Evolutionary conservation across 2,797 vertebrate genomes (phyloP), one percentile per base, ranked within the genome.

Genomic region (Orientallactaga sibirica): DNA sequence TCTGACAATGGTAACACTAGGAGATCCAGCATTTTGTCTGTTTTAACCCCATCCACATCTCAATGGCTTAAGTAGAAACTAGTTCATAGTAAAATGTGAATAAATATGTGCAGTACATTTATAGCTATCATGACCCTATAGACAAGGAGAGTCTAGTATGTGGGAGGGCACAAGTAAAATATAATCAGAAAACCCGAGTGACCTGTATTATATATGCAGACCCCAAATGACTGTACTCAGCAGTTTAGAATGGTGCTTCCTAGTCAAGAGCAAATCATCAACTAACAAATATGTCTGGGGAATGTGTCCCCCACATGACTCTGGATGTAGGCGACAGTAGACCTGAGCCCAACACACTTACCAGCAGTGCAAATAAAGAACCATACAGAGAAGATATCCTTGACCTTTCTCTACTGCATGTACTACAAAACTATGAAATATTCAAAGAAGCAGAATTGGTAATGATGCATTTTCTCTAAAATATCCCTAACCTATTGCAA

Each of bases 401-500:
- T 75, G 79, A 29, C 12, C 83, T 78, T 84, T 83, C 22, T 74
- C 62, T 62, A 67, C 29, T n/a, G 25, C 9, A 64, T 73, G 24
- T 86, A 78, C 33, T 66, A n/a, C 87, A 84, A 92, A 88, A 14
- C 2, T 62, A 75, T 33, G 37, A 91, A 87, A 85, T 90, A 91
- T 6, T 33, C 6, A 33, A 77, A 5, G 3, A 80, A 83, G n/a
- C 52, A 74, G 80, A 95, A 88, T 37, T 84, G 27, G 93, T 29
- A 76, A 2, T 2, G 4, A 0, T 62, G 83, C 33, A 73, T 27
- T 94, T 89, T 94, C 88, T 70, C 74, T 78, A 89, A 48, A 92
- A 77, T 81, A 84, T 88, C 86, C 94, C 94, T 97, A 93, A 92
- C 55, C 29, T 93, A 94, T 41, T 24, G 37, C 37, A 88, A 76